Base-by-base conservation (phyloP, 2,888 invertebrate species). In the Caenorhabditis sp. region DNA sequence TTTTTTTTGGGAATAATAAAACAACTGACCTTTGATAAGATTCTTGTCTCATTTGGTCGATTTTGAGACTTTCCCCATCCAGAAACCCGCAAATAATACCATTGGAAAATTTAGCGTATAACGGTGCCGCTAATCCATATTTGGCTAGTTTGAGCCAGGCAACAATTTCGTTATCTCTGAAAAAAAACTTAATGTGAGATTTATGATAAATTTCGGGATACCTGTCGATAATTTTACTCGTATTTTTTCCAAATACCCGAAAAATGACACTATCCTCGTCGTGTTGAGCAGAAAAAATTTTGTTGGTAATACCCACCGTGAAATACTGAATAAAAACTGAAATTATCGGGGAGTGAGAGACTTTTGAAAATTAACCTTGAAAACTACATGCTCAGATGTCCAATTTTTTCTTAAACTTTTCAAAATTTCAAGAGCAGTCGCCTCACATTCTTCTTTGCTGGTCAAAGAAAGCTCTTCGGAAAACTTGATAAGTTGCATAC, bases 51-150 rank as follows among this genome's bases (percentile, higher is more conserved):
- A 89, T 88, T 54, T 81, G 81, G 1, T 87, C 78, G 60, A 85
- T 83, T 69, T 87, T 86, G 14, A 89, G 67, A 3, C 88, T 86
- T 8, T 91, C 91, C 57, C 97, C 97, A 77, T 93, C 93, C 77
- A 89, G 86, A 83, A 88, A 91, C 88, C 94, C 93, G 89, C 97
- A 97, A 51, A 93, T 93, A 79, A 97, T 90, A 14, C 97, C 97
- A 91, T 99, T 99, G 82, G 92, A 91, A 89, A 97, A 97, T 58
- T 93, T 92, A 59, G 94, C 95, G 90, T 93, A 95, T 57, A 97
- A 90, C 58, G 92, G 91, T 62, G 96, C 94, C 55, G 95, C 94
- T 83, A 94, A 91, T 5, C 80, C 82, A 49, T 69, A 51, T 19
- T 76, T 58, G n/a, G 81, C 78, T 55, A 86, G 58, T 36, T 74